Conservation (phyloP, 30 jellyfish, hydroid and myxozoan species). For the Pelagia noctiluca region DNA sequence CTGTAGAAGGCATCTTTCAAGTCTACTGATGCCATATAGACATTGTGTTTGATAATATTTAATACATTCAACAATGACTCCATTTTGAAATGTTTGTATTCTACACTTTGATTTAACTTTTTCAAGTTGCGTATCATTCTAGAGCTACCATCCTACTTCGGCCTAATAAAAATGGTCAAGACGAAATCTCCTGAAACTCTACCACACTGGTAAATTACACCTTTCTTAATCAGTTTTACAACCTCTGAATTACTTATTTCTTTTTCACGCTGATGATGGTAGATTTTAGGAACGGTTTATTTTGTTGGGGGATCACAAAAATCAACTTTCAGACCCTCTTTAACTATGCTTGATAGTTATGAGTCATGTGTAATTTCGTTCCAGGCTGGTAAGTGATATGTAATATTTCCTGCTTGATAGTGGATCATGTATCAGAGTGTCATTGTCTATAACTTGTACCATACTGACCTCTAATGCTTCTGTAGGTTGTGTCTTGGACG, state of each 20-base stretch:
- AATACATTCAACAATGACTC: constrained; percentile 7
- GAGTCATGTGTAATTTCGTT: background rate
- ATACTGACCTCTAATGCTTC: constrained; percentile 5
- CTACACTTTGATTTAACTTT: constrained; percentile 38
- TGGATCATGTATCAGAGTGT: background rate
- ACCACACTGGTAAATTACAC: constrained; percentile 5
- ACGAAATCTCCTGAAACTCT: constrained; percentile 14
- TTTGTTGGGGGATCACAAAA: background rate
- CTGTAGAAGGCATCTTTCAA: background rate
- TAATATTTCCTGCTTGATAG: background rate
- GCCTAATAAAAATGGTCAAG: constrained; percentile 47
- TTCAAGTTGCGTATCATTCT: constrained; percentile 48
- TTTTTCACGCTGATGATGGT: constrained; percentile 1
- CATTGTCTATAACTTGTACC: background rate
- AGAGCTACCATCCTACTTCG: constrained; percentile 46
- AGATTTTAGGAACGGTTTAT: background rate
- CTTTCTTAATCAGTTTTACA: background rate
- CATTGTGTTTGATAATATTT: constrained; percentile 17
- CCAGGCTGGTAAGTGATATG: constrained; percentile 8
- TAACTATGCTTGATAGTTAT: background rate
- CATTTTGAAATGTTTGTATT: constrained; percentile 54
- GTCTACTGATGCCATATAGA: constrained; percentile 29
- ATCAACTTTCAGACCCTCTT: constrained; percentile 2
- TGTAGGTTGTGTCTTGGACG: constrained; percentile 1
- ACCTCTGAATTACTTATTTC: background rate